phyloP scores from a whole-genome alignment of 2,888 invertebrate genomes.

The Oconnorella tubifera region DNA sequence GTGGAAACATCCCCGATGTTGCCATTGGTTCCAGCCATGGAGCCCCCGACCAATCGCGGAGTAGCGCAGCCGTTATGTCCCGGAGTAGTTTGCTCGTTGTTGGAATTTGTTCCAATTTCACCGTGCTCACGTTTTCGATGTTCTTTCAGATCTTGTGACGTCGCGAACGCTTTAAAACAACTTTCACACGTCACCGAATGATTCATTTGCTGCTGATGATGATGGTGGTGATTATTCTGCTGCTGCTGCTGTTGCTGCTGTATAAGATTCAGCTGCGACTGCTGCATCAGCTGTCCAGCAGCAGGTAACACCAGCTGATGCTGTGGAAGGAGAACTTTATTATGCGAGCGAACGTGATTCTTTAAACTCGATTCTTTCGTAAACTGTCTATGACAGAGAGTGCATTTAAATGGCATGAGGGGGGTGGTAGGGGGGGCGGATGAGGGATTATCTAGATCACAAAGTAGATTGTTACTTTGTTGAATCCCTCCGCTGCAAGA shows the following conservation, averaged over 20 bases:
- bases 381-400: conserved; percentile 6
- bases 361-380: conserved; percentile 5
- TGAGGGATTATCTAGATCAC: conserved; percentile 1
- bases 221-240: background rate
- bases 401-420: background rate
- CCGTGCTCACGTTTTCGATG: conserved; percentile 4
- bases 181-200: background rate
- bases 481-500: background rate
- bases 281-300: background rate
- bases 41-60: background rate
- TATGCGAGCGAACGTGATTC: conserved; percentile 8
- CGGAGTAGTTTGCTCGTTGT: no score
- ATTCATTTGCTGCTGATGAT: background rate
- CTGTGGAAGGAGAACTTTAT: conserved; percentile 1
- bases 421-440: background rate
- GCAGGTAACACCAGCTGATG: background rate
- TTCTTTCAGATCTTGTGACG: background rate
- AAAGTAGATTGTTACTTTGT: background rate
- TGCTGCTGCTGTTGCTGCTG: background rate
- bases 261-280: background rate
- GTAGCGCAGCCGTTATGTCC: background rate
- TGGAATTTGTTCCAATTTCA: background rate
- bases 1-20: background rate
- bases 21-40: background rate
- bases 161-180: background rate